Evolutionary conservation across 2,888 invertebrate genomes (phyloP), one percentile per base, ranked within the genome.

Genomic region (Rhopalosiphum nymphaeae): DNA sequence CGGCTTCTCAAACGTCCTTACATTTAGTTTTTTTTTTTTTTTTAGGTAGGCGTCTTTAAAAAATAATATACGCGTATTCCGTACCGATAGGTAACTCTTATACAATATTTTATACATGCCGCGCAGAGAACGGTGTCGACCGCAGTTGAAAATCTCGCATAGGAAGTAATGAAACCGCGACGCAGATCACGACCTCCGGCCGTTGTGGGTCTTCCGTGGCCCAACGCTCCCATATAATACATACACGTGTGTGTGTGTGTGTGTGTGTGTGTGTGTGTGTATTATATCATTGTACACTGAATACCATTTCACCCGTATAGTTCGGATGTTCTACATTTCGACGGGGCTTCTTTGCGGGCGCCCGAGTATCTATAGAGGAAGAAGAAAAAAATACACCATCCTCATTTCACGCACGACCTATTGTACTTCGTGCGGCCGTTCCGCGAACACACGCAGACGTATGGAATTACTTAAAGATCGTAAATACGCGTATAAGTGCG

Each of bases 371-470:
- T 29, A 29, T 57, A 10, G 36, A 78, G 78, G 78, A 78, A 78
- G 78, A 78, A 16, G 78, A n/a, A 67, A 67, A 78, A 78, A 36
- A 44, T 44, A 46, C 88, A 21, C 49, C 88, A 67, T 92, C 92
- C 53, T 88, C n/a, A 67, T 92, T 92, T 92, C 88, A 92, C 88
- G 67, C 92, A 67, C 87, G 92, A 92, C 92, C 92, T 92, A 42
- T 92, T 92, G 67, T 56, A 61, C n/a, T 91, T 84, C 85, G 91
- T 91, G 91, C 56, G 84, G 67, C 67, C 25, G 49, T 53, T 84
- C 84, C 11, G 49, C 91, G 78, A 91, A 91, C 46, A 67, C 91
- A 49, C 91, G 53, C 87, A 67, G 36, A 57, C 56, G 92, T 87
- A 92, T 92, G 86, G 86, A 92, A 92, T 92, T 92, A 92, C 16